Percentiles rank a stretch among this genome's conserved stretches.
Evolutionary conservation across 2,113 vertebrate species (phyloP).

Genomic region (Grammomys dolichurus): DNA sequence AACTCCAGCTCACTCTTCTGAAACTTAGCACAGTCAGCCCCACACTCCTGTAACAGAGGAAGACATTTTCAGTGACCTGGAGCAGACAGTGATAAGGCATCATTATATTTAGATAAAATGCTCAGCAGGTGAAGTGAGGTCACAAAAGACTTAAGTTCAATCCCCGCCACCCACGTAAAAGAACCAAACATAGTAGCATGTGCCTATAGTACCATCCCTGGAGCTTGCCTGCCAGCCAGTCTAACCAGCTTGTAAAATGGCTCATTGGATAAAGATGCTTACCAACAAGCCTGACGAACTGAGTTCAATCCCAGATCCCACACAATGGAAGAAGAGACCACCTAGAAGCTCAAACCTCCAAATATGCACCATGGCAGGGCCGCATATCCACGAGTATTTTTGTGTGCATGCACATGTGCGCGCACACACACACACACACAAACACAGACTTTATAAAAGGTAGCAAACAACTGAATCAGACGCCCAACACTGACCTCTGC

Average conservation of each 20-base stretch:
- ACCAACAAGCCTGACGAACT: neutral
- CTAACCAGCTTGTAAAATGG: neutral
- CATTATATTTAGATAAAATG: neutral
- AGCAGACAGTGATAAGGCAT: neutral
- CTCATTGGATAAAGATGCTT: no score
- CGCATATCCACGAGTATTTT: neutral
- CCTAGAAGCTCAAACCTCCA: neutral
- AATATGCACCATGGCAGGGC: neutral
- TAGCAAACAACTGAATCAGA: neutral
- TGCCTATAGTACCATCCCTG: neutral
- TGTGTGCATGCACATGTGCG: neutral
- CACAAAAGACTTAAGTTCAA: neutral
- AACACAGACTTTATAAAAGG: no score
- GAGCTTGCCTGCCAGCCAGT: neutral
- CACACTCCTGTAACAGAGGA: constrained; percentile 90
- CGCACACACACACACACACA: neutral
- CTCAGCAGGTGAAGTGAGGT: neutral
- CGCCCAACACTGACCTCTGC: neutral
- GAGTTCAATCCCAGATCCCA: neutral
- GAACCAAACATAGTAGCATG: neutral
- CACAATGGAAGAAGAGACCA: neutral
- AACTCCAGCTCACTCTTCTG: constrained; percentile 97
- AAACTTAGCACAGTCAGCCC: constrained; percentile 98
- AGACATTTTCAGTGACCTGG: neutral
- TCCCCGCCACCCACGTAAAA: neutral